phyloP scores from a whole-genome alignment of 2,888 invertebrate species.

The Plagodis dolabraria region DNA sequence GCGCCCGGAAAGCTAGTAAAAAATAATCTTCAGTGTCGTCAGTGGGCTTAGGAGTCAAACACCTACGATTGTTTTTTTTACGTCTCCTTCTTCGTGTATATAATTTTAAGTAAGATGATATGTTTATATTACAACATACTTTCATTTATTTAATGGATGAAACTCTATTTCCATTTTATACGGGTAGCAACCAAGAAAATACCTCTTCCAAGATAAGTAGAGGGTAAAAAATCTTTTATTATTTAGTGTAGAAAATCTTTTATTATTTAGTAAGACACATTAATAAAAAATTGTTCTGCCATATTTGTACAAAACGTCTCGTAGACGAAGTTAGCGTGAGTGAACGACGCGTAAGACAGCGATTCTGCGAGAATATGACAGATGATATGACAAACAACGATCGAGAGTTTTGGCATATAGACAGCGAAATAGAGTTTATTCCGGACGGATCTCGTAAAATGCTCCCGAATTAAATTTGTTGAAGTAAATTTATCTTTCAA shows the following conservation, averaged over 20 bases:
- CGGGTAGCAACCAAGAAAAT: neutral
- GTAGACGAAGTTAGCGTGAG: slow-evolving; percentile 10
- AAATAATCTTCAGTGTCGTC: no score
- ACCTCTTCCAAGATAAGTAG: neutral
- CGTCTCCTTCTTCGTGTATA: no score
- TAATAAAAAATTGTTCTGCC: slow-evolving; percentile 9
- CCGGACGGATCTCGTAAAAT: no score
- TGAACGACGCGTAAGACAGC: slow-evolving; percentile 10
- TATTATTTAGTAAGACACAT: slow-evolving; percentile 6
- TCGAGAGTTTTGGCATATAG: slow-evolving; percentile 3
- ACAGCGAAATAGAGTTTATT: neutral
- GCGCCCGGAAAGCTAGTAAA: no score
- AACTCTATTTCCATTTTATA: no score
- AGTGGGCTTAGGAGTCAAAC: no score
- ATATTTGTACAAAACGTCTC: slow-evolving; percentile 3
- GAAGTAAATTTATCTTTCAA: no score
- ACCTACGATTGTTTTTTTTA: no score
- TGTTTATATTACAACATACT: no score
- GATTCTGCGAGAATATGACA: slow-evolving; percentile 22
- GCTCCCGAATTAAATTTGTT: no score
- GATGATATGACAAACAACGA: slow-evolving; percentile 16
- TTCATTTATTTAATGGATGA: no score
- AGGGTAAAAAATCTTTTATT: neutral
- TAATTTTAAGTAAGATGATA: no score
- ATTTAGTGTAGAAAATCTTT: neutral